These are phyloP conservation scores for Heliconius himera DNA, from an alignment of 1,140 invertebrate species.

Conservation along the genomic window DNA sequence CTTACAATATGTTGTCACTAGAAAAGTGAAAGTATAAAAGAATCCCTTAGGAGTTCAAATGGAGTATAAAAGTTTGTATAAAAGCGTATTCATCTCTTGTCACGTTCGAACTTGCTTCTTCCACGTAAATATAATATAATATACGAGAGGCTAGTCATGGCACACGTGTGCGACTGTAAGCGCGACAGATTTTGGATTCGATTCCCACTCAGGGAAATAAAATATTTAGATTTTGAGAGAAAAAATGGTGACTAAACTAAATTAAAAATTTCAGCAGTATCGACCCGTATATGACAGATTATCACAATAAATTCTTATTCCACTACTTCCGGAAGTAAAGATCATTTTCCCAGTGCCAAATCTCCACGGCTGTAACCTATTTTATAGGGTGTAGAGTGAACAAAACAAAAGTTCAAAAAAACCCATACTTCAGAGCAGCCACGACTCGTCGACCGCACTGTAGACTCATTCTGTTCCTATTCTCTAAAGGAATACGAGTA, in stretches of 20 bases:
- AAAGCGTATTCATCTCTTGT: background rate
- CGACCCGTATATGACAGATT: background rate
- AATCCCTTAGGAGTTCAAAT: background rate
- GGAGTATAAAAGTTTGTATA: background rate
- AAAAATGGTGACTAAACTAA: background rate
- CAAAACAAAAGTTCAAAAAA: too few species aligned
- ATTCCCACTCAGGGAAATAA: too few species aligned
- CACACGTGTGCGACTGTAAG: too few species aligned
- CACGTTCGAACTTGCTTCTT: background rate
- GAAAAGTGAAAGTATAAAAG: background rate
- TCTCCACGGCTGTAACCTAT: background rate
- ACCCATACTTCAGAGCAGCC: too few species aligned
- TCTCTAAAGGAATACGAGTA: constrained; percentile 26
- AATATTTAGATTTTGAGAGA: too few species aligned
- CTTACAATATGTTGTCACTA: background rate
- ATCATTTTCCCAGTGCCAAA: background rate
- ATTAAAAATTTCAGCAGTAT: background rate
- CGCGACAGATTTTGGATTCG: too few species aligned
- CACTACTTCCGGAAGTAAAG: background rate
- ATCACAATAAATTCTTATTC: background rate
- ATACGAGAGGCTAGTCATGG: background rate
- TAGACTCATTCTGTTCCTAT: constrained; percentile 7
- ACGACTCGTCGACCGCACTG: too few species aligned
- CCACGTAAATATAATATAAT: background rate
- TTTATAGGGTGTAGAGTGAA: background rate